Evolutionary conservation across 2,797 vertebrate genomes (phyloP).

Genomic region (Euphonia xanthogaster): DNA sequence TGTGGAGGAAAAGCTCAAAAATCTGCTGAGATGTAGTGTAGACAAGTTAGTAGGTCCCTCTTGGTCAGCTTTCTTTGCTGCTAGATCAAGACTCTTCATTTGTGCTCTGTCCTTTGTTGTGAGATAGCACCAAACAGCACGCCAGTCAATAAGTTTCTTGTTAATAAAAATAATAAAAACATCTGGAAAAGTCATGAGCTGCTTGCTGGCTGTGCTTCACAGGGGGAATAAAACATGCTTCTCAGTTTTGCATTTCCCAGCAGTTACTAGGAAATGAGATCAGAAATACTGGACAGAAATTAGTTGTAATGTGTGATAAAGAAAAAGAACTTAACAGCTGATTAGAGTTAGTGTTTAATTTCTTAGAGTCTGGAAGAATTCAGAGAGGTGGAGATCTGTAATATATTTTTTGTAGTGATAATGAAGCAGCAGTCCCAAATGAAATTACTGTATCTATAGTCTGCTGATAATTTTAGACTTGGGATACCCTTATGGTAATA

Average conservation of each 20-base stretch:
- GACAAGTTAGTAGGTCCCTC: background rate
- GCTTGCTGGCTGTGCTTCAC: background rate
- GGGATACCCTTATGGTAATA: background rate
- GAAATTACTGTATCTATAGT: background rate
- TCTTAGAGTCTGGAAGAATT: background rate
- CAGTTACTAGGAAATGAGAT: conserved; percentile 13
- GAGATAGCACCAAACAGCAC: background rate
- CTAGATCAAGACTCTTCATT: background rate
- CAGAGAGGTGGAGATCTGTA: background rate
- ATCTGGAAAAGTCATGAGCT: background rate
- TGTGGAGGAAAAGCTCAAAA: background rate
- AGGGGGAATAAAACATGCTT: background rate
- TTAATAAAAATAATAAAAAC: conserved; percentile 4
- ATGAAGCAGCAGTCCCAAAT: background rate
- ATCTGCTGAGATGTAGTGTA: background rate
- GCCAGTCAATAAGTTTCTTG: background rate
- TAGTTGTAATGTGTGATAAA: background rate
- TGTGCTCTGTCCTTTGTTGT: background rate
- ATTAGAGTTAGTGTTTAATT: background rate
- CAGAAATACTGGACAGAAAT: background rate
- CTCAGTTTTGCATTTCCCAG: background rate
- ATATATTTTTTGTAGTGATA: background rate
- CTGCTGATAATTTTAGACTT: background rate
- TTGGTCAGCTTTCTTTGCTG: background rate
- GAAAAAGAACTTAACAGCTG: background rate